Evolutionary conservation across 2,888 invertebrate genomes (phyloP), one percentile per base, ranked within the genome.

Genomic region (Rhagonycha fulva): DNA sequence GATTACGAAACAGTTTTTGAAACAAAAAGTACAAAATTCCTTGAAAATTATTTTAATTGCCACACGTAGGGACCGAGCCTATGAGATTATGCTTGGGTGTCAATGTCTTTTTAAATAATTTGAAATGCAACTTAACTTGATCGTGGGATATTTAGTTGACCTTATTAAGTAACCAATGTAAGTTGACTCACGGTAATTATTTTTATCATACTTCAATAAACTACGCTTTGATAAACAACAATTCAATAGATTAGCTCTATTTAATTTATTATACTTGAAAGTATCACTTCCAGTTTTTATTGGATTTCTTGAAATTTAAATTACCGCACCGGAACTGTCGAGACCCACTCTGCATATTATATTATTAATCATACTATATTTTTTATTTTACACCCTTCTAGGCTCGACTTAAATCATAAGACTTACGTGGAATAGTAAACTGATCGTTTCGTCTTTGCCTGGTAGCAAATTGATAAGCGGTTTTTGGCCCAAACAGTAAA

Each of bases 381-480:
- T n/a, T n/a, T 19, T 19, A 19, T 19, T 19, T 19, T n/a, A n/a
- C 19, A 19, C 19, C 19, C 19, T 2, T 2, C 1, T 19, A 19
- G 19, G 0, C 26, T 3, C 5, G 26, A 7, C 4, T 71, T n/a
- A 62, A 63, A 63, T 60, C 19, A 62, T 23, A 14, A 28, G 60
- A 88, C 90, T 90, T 88, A 94, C 94, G 91, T 81, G 92, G 92
- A 62, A 94, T 90, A 71, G 90, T 89, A 78, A 71, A 77, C 32
- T 93, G 92, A 74, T 91, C 89, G 77, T 89, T 90, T 0, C 89
- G 89, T 74, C 90, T 89, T 60, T 91, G 90, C 63, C 90, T 78
- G 90, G 92, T 14, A 63, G 92, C 91, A 81, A 94, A 92, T 82
- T 93, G 91, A 84, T 96, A 96, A 0, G 95, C 92, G 0, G 95